phyloP scores from a whole-genome alignment of 2,888 invertebrate genomes.

The Entomobrya proxima region DNA sequence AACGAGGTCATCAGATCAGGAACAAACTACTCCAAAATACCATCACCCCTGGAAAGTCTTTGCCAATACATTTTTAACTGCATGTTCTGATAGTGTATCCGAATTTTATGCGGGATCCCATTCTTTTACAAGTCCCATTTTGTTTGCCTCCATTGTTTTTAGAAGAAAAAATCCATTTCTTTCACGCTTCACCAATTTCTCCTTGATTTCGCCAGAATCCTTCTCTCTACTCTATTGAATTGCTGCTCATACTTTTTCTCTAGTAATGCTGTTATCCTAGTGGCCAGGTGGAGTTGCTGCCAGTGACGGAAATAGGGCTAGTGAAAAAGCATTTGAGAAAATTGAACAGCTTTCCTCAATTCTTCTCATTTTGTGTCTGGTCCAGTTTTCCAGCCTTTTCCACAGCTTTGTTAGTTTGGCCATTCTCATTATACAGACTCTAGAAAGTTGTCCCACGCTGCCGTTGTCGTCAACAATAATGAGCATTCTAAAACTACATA shows the following conservation, averaged over 20 bases:
- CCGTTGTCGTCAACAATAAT: background rate
- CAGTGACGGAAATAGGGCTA: slow-evolving; percentile 31
- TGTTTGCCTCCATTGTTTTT: background rate
- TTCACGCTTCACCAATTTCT: background rate
- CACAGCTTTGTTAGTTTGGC: background rate
- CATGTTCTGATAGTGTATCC: background rate
- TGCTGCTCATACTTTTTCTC: background rate
- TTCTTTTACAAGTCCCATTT: background rate
- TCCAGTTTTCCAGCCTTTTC: background rate
- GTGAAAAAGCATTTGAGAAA: slow-evolving; percentile 33
- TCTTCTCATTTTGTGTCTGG: background rate
- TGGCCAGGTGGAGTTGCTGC: slow-evolving; percentile 4
- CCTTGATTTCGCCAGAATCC: background rate
- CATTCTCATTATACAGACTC: slow-evolving; percentile 18
- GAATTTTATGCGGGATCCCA: no score
- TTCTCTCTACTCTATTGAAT: background rate
- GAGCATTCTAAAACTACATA: background rate
- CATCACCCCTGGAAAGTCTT: background rate
- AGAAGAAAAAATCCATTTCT: background rate
- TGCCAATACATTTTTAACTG: background rate
- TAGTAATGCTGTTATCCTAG: background rate
- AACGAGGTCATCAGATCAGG: slow-evolving; percentile 2
- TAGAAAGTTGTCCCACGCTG: background rate
- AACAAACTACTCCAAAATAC: background rate
- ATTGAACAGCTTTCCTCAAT: slow-evolving; percentile 27